Base-by-base conservation (phyloP, 2,113 vertebrate genomes). In the Propithecus coquereli region DNA sequence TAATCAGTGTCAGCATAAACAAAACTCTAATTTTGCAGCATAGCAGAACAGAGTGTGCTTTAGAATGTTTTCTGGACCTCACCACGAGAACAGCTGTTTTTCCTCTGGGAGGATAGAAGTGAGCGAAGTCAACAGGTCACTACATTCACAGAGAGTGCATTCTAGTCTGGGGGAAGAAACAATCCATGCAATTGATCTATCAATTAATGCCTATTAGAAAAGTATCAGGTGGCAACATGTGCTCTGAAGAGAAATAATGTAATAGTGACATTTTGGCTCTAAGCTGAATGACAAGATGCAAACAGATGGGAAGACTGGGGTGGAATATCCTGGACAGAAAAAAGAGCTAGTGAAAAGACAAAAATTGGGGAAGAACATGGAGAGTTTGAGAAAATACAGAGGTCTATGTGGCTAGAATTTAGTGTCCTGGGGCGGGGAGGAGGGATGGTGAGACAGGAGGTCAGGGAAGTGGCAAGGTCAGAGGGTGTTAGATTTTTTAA, bases 391-490 rank as follows among this genome's bases (percentile, higher is more conserved):
- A 22, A 82, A n/a, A 30, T 30, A 63, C 25, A 18, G 0, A 13
- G 6, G 32, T 70, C 47, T 43, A 0, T 13, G 20, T 32, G 10
- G 2, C 13, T 25, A 89, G 52, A 82, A 74, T 86, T 65, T 45
- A 59, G 59, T 50, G 8, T 5, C 2, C 0, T 12, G 7, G n/a
- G 8, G 0, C 37, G 2, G 2, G 32, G 59, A 71, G 8, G 20
- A 10, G 32, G 5, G 34, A 47, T 32, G 37, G 6, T 27, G 59
- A 70, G 30, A 32, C 8, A 17, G 17, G 4, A 47, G 5, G 13
- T 40, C 7, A 84, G 74, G 30, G 17, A 83, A 61, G 40, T 65
- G 27, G 18, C 47, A 73, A 23, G 50, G 8, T 27, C 25, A 25
- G 52, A 27, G 59, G 23, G 61, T 14, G 13, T 22, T 85, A 47